Percentiles rank a stretch among this genome's conserved stretches.
Evolutionary conservation across 1,140 invertebrate genomes (phyloP).

Genomic region (Nebria ingens): DNA sequence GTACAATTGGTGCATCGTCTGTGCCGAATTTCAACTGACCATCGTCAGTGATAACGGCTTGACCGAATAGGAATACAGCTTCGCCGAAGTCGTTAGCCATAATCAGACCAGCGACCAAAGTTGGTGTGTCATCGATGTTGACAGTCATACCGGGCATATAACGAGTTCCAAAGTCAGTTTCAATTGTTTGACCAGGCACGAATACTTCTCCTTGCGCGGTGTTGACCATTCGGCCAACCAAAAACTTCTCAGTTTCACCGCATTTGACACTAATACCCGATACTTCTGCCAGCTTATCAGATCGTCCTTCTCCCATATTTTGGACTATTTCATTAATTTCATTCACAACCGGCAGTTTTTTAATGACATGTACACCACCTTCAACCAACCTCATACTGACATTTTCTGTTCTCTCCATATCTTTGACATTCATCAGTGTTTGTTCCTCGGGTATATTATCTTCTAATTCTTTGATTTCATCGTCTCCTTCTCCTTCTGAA

Average conservation of each 20-base stretch:
- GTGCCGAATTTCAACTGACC: slow-evolving; percentile 39
- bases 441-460: slow-evolving; percentile 16
- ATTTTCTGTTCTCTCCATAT: slow-evolving; percentile 44
- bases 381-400: slow-evolving; percentile 44
- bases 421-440: slow-evolving; percentile 35
- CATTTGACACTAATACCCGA: slow-evolving; percentile 54
- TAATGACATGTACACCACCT: slow-evolving; percentile 36
- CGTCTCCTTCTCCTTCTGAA: slow-evolving; percentile 40
- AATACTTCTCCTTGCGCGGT: slow-evolving; percentile 57
- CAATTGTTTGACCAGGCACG: slow-evolving; percentile 61
- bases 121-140: slow-evolving; percentile 51
- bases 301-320: slow-evolving; percentile 48
- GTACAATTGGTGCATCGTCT: slow-evolving; percentile 26
- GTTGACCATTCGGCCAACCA: slow-evolving; percentile 54
- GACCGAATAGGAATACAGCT: slow-evolving; percentile 46
- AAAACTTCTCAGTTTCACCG: slow-evolving; percentile 40
- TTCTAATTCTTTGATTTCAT: slow-evolving; percentile 33
- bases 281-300: slow-evolving; percentile 45
- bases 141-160: slow-evolving; percentile 66
- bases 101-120: slow-evolving; percentile 47
- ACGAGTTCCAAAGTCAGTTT: slow-evolving; percentile 49
- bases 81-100: slow-evolving; percentile 29
- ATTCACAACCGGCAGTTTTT: slow-evolving; percentile 48
- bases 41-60: slow-evolving; percentile 41
- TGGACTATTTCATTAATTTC: slow-evolving; percentile 52